Conservation (phyloP, 2,797 vertebrate species). For the Mionectes olivaceus region DNA sequence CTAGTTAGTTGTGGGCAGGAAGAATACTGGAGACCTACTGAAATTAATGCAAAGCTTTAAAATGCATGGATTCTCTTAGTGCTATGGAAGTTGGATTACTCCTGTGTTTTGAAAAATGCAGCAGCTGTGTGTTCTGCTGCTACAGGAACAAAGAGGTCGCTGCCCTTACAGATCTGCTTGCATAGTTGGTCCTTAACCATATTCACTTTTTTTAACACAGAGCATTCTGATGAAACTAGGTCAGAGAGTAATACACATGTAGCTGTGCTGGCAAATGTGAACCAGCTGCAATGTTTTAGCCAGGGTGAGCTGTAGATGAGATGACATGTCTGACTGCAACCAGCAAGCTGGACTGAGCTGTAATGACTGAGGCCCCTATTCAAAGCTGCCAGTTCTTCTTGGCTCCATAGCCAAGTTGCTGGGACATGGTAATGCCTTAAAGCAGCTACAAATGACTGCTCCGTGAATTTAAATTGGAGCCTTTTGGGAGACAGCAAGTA, state of each 20-base stretch:
- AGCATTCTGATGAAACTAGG: constrained; percentile 55
- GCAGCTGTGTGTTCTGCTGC: constrained; percentile 74
- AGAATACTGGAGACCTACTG: constrained; percentile 33
- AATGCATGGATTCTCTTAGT: constrained; percentile 62
- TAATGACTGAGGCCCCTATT: constrained; percentile 45
- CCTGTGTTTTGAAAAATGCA: constrained; percentile 69
- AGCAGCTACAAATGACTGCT: constrained; percentile 42
- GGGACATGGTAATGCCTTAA: constrained; percentile 44
- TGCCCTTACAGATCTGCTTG: constrained; percentile 45
- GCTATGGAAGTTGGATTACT: constrained; percentile 63
- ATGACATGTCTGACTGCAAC: constrained; percentile 37
- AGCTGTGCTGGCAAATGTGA: constrained; percentile 50
- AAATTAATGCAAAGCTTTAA: constrained; percentile 60
- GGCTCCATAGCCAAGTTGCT: constrained; percentile 34
- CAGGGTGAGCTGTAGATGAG: constrained; percentile 24
- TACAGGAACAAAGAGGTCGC: constrained; percentile 48
- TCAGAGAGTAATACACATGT: constrained; percentile 58
- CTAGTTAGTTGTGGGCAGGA: neutral
- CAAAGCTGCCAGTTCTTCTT: constrained; percentile 46
- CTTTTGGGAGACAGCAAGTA: neutral
- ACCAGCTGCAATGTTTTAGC: constrained; percentile 45
- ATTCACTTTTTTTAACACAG: constrained; percentile 43
- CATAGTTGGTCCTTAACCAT: constrained; percentile 41
- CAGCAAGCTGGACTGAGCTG: neutral
- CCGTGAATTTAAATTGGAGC: constrained; percentile 42